Conservation (phyloP, 2,888 invertebrate species). For the Callosobruchus maculatus region DNA sequence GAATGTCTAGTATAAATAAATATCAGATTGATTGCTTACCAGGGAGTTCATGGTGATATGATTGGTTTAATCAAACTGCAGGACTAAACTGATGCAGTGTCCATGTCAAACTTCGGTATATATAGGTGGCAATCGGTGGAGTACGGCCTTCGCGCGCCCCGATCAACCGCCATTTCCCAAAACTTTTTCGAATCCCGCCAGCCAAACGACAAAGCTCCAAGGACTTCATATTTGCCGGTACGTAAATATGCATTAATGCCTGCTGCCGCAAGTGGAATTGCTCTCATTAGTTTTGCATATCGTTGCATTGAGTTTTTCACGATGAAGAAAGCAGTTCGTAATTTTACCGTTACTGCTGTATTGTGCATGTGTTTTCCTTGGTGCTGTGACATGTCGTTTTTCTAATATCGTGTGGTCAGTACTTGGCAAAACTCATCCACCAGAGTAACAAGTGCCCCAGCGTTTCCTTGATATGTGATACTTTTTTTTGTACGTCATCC, state of each 20-base stretch:
- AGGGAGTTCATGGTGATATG: slow-evolving; percentile 14
- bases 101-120: slow-evolving; percentile 2
- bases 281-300: neutral
- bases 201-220: neutral
- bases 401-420: no score
- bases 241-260: neutral
- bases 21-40: slow-evolving; percentile 8
- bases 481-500: no score
- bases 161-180: neutral
- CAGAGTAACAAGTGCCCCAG: no score
- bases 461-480: no score
- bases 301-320: neutral
- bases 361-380: neutral
- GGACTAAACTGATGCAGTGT: slow-evolving; percentile 11
- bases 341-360: neutral
- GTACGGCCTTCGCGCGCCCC: neutral
- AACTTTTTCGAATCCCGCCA: neutral
- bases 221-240: neutral
- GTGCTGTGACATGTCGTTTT: neutral
- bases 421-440: no score
- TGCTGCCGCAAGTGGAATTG: neutral
- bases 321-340: neutral
- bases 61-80: slow-evolving; percentile 3
- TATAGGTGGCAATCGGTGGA: neutral
- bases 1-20: neutral